Percentiles rank a stretch among this genome's conserved stretches.
phyloP scores from a whole-genome alignment of 2,888 invertebrate genomes.

The Dinocampus coccinellae region DNA sequence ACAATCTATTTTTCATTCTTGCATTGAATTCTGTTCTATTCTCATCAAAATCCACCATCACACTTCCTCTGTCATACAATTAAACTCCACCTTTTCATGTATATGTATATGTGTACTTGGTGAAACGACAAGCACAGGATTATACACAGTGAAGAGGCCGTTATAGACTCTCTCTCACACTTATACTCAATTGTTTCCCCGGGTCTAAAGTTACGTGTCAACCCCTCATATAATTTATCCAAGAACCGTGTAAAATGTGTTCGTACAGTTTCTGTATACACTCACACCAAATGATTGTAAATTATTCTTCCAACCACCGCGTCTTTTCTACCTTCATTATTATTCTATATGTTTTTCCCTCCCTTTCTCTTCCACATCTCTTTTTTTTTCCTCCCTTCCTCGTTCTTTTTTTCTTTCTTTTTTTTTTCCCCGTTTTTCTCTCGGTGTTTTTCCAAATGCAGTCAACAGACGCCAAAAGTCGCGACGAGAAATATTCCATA shows the following conservation, averaged over 20 bases:
- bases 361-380: background rate
- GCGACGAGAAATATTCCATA: background rate
- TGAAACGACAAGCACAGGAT: background rate
- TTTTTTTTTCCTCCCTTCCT: background rate
- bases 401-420: too few relatives aligned
- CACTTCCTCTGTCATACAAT: background rate
- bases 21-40: background rate
- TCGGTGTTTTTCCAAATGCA: background rate
- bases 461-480: slow-evolving; percentile 7
- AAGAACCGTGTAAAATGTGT: slow-evolving; percentile 22
- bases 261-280: background rate
- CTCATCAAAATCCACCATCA: background rate
- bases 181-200: slow-evolving; percentile 26
- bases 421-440: background rate
- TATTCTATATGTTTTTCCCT: too few relatives aligned
- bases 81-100: background rate
- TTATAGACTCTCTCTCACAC: background rate
- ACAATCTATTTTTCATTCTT: background rate
- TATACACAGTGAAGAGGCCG: slow-evolving; percentile 7
- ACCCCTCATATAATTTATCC: slow-evolving; percentile 37
- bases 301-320: background rate
- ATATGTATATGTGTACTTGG: too few relatives aligned
- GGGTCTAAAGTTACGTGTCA: slow-evolving; percentile 26
- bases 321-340: too few relatives aligned
- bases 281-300: slow-evolving; percentile 8